These are phyloP conservation scores for Mercenaria mercenaria DNA, from an alignment of 1,140 invertebrate species.

Conservation along the genomic window DNA sequence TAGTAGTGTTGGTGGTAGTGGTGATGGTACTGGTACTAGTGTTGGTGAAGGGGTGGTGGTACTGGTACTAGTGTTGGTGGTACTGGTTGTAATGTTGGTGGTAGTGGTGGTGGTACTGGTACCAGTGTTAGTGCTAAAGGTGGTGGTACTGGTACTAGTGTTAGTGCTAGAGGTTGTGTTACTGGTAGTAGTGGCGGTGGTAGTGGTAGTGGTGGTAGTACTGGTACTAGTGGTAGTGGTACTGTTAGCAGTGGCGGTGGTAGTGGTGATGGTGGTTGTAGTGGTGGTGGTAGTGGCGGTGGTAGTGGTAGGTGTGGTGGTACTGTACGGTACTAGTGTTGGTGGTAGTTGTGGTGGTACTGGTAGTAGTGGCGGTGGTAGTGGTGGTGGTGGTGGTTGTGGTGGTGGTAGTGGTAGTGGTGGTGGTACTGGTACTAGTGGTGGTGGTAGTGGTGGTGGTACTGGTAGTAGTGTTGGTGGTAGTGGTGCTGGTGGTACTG, in stretches of 20 bases:
- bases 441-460: conserved; percentile 1
- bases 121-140: background rate
- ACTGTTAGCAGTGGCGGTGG: background rate
- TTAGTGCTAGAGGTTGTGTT: background rate
- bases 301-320: background rate
- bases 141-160: background rate
- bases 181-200: background rate
- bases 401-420: background rate
- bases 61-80: background rate
- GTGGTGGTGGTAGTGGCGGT: background rate
- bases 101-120: background rate
- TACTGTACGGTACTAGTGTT: background rate
- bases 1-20: background rate
- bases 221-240: background rate
- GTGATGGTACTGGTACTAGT: background rate
- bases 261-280: background rate
- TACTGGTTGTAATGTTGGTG: background rate
- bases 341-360: conserved; percentile 43
- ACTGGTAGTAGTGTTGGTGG: background rate
- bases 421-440: background rate
- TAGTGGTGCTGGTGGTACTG: conserved; percentile 8
- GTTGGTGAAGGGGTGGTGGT: background rate
- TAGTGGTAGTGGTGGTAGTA: background rate
- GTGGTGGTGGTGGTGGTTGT: conserved; percentile 34
- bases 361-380: conserved; percentile 34